These are phyloP conservation scores for Seladonia tumulorum DNA, from an alignment of 2,888 invertebrate species.

Conservation along the genomic window DNA sequence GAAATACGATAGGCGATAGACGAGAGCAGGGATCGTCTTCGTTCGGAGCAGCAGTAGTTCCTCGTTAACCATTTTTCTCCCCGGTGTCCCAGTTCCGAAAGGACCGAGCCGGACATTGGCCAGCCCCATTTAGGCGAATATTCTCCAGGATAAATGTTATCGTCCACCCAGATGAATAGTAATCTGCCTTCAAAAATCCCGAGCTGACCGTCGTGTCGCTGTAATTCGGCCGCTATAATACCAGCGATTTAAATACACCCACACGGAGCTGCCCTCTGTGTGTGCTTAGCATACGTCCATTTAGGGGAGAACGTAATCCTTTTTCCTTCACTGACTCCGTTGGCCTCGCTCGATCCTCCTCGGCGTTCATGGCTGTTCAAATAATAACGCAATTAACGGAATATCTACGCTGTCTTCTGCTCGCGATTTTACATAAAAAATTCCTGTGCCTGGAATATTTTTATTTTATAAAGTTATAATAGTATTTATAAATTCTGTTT, in stretches of 20 bases:
- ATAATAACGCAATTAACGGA: not conserved
- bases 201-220: not conserved
- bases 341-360: not conserved
- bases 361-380: not conserved
- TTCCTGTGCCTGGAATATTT: too few relatives aligned
- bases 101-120: not conserved
- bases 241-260: constrained; percentile 3
- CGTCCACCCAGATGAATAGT: not conserved
- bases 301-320: not conserved
- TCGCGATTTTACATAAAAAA: not conserved
- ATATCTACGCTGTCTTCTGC: not conserved
- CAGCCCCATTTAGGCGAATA: constrained; percentile 1
- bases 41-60: not conserved
- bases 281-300: not conserved
- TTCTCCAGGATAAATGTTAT: constrained; percentile 7
- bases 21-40: not conserved
- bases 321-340: not conserved
- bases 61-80: constrained; percentile 5
- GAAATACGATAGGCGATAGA: constrained; percentile 1
- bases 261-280: not conserved
- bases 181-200: constrained; percentile 1
- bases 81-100: not conserved
- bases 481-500: too few relatives aligned
- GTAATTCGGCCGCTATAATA: not conserved
- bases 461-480: too few relatives aligned